A percentile compares a stretch with the other conserved stretches of the same genome.
These are phyloP conservation scores for Drosophila lacteicornis DNA, from an alignment of 1,140 invertebrate genomes.

Conservation along the genomic window DNA sequence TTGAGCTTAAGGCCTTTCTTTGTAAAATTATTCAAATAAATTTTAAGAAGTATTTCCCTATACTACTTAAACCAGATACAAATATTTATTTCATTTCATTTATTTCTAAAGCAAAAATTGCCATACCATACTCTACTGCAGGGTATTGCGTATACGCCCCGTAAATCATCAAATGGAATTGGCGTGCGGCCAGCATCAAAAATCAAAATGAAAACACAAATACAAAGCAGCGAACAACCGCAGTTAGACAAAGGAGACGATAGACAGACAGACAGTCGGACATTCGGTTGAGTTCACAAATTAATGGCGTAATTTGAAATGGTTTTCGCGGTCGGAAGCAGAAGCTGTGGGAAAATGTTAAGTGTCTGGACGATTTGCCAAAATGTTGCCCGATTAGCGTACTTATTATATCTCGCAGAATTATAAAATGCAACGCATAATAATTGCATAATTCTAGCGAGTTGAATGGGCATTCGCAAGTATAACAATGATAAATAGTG, in stretches of 20 bases:
- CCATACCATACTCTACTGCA: neutral
- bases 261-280: conserved; percentile 40
- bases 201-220: conserved; percentile 62
- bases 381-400: conserved; percentile 37
- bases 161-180: conserved; percentile 45
- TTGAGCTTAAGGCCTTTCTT: too few species aligned
- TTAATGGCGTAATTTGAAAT: conserved; percentile 77
- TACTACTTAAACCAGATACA: too few species aligned
- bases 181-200: conserved; percentile 68
- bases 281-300: conserved; percentile 71
- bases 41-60: too few species aligned
- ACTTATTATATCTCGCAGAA: neutral
- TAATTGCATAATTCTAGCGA: conserved; percentile 35
- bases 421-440: conserved; percentile 23
- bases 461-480: conserved; percentile 13
- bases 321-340: conserved; percentile 45
- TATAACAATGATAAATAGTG: conserved; percentile 45
- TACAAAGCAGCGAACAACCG: conserved; percentile 67
- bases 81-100: too few species aligned
- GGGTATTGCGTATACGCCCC: conserved; percentile 39
- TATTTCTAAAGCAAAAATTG: neutral
- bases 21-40: too few species aligned
- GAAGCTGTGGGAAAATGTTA: conserved; percentile 18
- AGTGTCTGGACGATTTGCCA: conserved; percentile 42
- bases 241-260: conserved; percentile 73